These are phyloP conservation scores for Argya squamiceps DNA, from an alignment of 2,797 vertebrate species.

Conservation along the genomic window DNA sequence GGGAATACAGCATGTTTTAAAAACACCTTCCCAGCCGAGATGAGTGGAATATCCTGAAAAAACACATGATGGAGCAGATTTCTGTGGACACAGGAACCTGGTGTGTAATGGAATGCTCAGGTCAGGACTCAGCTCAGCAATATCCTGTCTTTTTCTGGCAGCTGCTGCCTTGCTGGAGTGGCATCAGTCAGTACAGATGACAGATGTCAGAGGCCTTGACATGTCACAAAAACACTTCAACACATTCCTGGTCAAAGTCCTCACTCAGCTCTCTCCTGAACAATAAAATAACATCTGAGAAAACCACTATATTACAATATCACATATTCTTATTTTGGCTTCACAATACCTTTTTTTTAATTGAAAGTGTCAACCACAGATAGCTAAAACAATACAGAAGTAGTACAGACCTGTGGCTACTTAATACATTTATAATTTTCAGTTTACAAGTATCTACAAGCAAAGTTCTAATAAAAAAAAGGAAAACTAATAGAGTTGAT, in stretches of 20 bases:
- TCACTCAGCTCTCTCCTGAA: background rate
- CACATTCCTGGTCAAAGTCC: background rate
- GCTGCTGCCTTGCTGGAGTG: background rate
- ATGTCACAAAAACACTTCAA: background rate
- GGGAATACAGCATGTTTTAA: background rate
- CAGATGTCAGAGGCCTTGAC: background rate
- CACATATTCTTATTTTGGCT: accelerated
- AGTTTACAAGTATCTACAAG: background rate
- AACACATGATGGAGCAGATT: background rate
- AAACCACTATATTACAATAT: background rate
- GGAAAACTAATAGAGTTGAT: background rate
- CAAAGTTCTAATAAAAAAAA: background rate
- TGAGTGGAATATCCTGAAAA: background rate
- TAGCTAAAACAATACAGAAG: background rate
- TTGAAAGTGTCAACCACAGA: background rate
- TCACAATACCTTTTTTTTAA: background rate
- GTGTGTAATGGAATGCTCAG: background rate
- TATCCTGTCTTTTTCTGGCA: background rate
- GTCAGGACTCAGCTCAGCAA: background rate
- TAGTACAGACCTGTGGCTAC: background rate
- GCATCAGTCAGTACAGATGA: background rate
- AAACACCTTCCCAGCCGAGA: background rate
- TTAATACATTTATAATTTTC: background rate
- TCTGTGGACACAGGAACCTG: background rate
- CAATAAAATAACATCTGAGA: background rate